These are phyloP conservation scores for Thomomys bottae DNA, from an alignment of 2,113 vertebrate species.

Conservation along the genomic window DNA sequence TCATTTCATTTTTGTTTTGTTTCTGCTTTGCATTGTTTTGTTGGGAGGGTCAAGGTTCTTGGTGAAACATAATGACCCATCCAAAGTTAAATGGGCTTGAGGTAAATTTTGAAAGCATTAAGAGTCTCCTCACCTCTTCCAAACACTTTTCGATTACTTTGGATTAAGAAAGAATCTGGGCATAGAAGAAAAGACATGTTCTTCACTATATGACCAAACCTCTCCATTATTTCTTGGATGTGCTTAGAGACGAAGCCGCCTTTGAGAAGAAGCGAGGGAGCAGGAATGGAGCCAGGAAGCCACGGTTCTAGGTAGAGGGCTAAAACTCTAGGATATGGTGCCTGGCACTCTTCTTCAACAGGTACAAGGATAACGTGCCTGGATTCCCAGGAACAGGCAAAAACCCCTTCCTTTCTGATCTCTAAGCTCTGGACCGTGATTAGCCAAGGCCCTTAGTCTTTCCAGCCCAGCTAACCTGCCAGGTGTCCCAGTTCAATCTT, in stretches of 20 bases:
- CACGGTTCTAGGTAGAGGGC: constrained; percentile 56
- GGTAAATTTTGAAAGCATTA: constrained; percentile 56
- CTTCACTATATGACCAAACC: constrained; percentile 44
- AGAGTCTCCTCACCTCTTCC: constrained; percentile 54
- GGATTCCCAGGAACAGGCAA: constrained; percentile 64
- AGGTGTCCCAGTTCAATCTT: neutral
- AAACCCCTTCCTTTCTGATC: constrained; percentile 57
- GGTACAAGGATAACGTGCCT: constrained; percentile 61
- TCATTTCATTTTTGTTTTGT: constrained; percentile 29
- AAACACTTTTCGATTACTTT: constrained; percentile 52
- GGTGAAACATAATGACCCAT: constrained; percentile 64
- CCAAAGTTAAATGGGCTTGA: constrained; percentile 48
- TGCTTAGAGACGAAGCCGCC: constrained; percentile 67
- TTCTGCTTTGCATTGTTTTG: neutral
- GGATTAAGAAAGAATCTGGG: constrained; percentile 71
- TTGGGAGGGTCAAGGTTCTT: neutral
- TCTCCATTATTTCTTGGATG: constrained; percentile 58
- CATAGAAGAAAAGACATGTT: constrained; percentile 63
- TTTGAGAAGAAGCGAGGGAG: constrained; percentile 70
- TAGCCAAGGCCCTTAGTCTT: constrained; percentile 65
- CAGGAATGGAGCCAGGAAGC: constrained; percentile 59
- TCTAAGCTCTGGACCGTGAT: constrained; percentile 78
- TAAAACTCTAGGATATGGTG: constrained; percentile 9
- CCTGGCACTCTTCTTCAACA: constrained; percentile 57
- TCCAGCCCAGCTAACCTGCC: constrained; percentile 10